These are phyloP conservation scores for Liasis olivaceus DNA, from an alignment of 2,797 vertebrate genomes.

Conservation along the genomic window DNA sequence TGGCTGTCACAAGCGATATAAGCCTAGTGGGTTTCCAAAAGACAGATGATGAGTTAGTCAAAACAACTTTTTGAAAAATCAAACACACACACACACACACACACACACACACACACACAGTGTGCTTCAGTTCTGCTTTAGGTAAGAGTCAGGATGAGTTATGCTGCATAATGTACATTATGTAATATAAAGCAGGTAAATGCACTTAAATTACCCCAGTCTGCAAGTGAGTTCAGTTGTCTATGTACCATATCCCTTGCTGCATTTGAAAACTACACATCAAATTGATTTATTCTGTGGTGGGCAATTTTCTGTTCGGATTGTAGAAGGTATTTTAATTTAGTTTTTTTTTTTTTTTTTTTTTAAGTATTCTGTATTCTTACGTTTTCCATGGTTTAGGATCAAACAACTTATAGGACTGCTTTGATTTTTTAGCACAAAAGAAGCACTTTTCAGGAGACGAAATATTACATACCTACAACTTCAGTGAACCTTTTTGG, in stretches of 20 bases:
- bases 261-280: background rate
- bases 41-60: background rate
- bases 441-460: background rate
- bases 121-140: background rate
- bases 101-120: background rate
- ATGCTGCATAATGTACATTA: background rate
- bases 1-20: background rate
- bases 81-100: background rate
- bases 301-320: background rate
- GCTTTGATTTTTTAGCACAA: background rate
- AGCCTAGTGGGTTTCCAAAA: background rate
- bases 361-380: background rate
- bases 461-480: background rate
- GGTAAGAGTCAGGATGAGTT: background rate
- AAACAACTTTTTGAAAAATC: background rate
- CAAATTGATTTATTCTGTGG: background rate
- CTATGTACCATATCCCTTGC: background rate
- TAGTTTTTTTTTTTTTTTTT: background rate
- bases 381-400: background rate
- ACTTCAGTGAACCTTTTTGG: background rate
- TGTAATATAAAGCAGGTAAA: background rate
- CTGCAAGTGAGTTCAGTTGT: background rate
- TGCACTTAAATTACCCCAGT: background rate
- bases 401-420: background rate
- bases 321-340: background rate